Base-by-base conservation (phyloP, 2,113 vertebrate genomes). In the Aspidoscelis tigris region DNA sequence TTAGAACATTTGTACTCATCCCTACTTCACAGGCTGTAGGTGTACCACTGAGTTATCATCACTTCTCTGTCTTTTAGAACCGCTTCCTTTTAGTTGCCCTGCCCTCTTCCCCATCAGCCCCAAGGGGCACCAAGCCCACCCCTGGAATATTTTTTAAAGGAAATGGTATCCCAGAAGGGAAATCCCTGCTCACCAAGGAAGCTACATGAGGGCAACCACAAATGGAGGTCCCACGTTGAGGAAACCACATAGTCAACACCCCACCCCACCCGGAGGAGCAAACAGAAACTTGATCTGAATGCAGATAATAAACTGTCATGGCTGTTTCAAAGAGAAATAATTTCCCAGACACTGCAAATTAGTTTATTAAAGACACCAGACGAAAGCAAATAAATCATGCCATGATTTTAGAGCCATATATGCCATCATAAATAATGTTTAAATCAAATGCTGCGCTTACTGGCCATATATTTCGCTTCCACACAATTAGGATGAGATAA, bases 281-380 rank as follows among this genome's bases (percentile, higher is more conserved):
- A 61, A 61, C 12, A 50, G 33, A 20, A 84, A 65, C 61, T 58
- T 2, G 14, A 8, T 5, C 22, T 33, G 82, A 24, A 75, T 33
- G 33, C 76, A 76, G 74, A 20, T 86, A 8, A 3, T 0, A 2
- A 18, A 65, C 70, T 44, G 66, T 7, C 22, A 80, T 39, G 84
- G 85, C 88, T 61, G 44, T 86, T 44, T 21, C 87, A 39, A 18
- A 75, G 84, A 20, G 50, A 86, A 85, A 78, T 3, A 24, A 91
- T 81, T 92, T 87, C 76, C 39, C 80, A 76, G 78, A 47, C 39
- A 78, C 58, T 89, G 69, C 69, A 89, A 92, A 91, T 91, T 76
- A 89, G 88, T 83, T 81, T 73, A 65, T 71, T 65, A 69, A 84
- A 80, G n/a, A 21, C n/a, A 55, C 55, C 55, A 47, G 66, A 20